Base-by-base conservation (phyloP, 2,797 vertebrate species). In the Dendrocincla fuliginosa region DNA sequence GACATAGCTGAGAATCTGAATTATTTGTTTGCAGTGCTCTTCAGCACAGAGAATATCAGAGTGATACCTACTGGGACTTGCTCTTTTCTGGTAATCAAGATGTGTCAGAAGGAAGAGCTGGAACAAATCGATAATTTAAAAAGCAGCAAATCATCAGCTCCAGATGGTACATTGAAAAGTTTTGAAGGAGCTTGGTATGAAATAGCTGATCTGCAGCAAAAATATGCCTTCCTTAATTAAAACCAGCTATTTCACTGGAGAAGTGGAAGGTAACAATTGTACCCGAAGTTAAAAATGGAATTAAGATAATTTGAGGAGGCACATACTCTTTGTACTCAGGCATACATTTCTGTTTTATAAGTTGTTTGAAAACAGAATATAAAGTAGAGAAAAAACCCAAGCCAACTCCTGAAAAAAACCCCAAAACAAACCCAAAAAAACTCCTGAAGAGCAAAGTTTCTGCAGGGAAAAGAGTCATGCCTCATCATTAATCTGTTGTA, bases 101-200 rank as follows among this genome's bases (percentile, higher is more conserved):
- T 94, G 76, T 95, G 89, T 95, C 87, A 93, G 89, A 94, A 96
- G 91, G 94, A 95, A 88, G 87, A 95, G 91, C 85, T 94, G 95
- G 90, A 95, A 95, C 91, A 96, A 97, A 97, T 97, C 80, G 55
- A 96, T 95, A 95, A 95, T 88, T 94, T 94, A 86, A 93, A 95
- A 95, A 87, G 69, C 94, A 89, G 85, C 86, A 96, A 91, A 89
- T 95, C 91, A 93, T 95, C 90, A 76, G 65, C 83, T 96, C 94
- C 96, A 94, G 91, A 96, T 95, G 94, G 94, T 91, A 84, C 33
- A 71, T 27, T 91, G 82, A 90, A 95, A 92, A 74, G 57, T 95
- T 94, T 84, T 84, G 85, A 88, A 86, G 65, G 23, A 93, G 47
- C 47, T 88, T 85, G 61, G 61, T 71, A 42, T 37, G 50, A 94